Conservation (phyloP, 2,888 invertebrate genomes). For the Heteromyza rotundicornis region DNA sequence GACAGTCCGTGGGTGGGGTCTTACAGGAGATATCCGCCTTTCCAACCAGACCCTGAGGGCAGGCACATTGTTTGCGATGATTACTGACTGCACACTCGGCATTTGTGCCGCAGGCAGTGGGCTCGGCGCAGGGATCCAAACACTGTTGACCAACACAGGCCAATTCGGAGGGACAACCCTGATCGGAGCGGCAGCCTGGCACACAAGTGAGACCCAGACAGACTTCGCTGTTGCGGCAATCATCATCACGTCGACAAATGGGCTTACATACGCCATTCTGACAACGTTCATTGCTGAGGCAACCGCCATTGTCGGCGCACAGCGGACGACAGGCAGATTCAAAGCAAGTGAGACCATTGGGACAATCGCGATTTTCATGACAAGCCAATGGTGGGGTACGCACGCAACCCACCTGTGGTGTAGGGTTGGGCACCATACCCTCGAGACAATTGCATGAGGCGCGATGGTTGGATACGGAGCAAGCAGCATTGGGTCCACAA, state of each 20-base stretch:
- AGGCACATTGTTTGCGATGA: conserved; percentile 77
- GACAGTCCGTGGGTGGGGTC: conserved; percentile 71
- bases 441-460: conserved; percentile 80
- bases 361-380: conserved; percentile 77
- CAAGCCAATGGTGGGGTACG: conserved; percentile 80
- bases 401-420: conserved; percentile 86
- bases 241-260: conserved; percentile 81
- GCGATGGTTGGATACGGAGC: conserved; percentile 80
- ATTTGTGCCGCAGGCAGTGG: conserved; percentile 84
- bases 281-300: conserved; percentile 77
- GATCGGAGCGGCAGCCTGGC: conserved; percentile 81
- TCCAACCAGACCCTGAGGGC: conserved; percentile 75
- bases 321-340: conserved; percentile 77
- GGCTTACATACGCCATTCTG: conserved; percentile 80
- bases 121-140: conserved; percentile 75
- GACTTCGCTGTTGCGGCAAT: conserved; percentile 86
- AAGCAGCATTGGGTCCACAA: conserved; percentile 85
- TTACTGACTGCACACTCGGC: conserved; percentile 74
- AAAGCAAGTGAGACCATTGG: conserved; percentile 74
- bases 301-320: conserved; percentile 77
- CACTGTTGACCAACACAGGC: conserved; percentile 84
- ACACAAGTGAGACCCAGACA: conserved; percentile 82
- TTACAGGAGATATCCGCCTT: conserved; percentile 78
- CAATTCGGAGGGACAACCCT: conserved; percentile 74
- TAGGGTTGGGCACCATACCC: conserved; percentile 85